Evolutionary conservation across 2,888 invertebrate genomes (phyloP), one percentile per base, ranked within the genome.

Genomic region (Lycaena phlaeas): DNA sequence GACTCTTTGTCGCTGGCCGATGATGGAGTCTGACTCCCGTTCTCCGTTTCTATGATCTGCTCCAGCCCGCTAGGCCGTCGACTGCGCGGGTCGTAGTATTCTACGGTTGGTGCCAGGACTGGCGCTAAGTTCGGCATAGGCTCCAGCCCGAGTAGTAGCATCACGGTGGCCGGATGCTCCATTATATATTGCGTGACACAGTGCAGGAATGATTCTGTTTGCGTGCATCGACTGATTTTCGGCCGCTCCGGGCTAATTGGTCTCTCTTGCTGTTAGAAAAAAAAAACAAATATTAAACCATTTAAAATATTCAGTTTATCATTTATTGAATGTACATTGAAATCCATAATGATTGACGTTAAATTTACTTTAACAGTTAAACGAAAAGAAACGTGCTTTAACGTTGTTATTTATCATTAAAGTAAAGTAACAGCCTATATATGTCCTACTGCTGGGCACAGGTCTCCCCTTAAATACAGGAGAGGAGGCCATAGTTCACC

Each of bases 111-210:
- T 44, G 84, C 54, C 64, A 86, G 53, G 45, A 71, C 73, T 0
- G 81, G 76, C 2, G 74, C 51, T 2, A 84, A 54, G 48, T 68
- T 72, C 31, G 69, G 85, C 68, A 79, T 77, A 2, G 92, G 87
- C 54, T 92, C 91, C 42, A 93, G 81, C 6, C 93, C 93, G 31
- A 94, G 78, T 26, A 93, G 87, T 27, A 89, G 86, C 68, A 94
- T 85, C 11, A 92, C 92, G 14, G 89, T 87, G 2, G 89, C 88
- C 0, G 92, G 92, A 73, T 94, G 91, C 48, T 90, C 88, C 59
- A 89, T 73, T 28, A 93, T 89, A 67, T 89, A 91, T 43, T 86
- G 84, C 29, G 88, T 88, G 36, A 91, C 79, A 41, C 86, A 66
- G 52, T 88, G 88, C 6, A 87, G 77, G 48, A 87, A 85, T 50